Base-by-base conservation (phyloP, 1,140 invertebrate genomes). In the Mercenaria mercenaria region DNA sequence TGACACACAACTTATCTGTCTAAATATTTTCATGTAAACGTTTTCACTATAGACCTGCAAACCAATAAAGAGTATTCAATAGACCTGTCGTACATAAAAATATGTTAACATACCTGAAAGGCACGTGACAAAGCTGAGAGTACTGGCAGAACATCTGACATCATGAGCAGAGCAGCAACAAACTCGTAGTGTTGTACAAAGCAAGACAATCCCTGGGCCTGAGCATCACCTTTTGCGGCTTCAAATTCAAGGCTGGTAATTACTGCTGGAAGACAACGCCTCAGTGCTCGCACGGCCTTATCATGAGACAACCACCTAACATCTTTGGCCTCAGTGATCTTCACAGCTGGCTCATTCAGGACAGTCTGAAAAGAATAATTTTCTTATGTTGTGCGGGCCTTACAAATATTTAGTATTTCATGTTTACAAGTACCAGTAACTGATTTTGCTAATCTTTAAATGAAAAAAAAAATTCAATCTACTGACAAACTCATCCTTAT, bases 261-360 rank as follows among this genome's bases (percentile, higher is more conserved):
- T 2, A 72, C 11, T 2, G 67, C 6, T 41, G 67, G 67, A 6
- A 72, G 67, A 34, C 67, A 32, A 11, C 10, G 15, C 39, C 67
- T 18, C 2, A 72, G 10, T 18, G 67, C 29, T 20, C 11, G 6
- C 15, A 34, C 29, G 32, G 67, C 67, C 32, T 72, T 72, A 23
- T 72, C 39, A 41, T 72, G 67, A 18, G 67, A 34, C 67, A 72
- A 72, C 67, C 29, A 72, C 29, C 67, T 11, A 34, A 56, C 69
- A 50, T 76, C 23, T 72, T 82, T n/a, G 47, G 34, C 23, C 26
- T 32, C 18, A 1, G 18, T 64, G 1, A 47, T n/a, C 50, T 37
- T 79, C 37, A 88, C n/a, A n/a, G n/a, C n/a, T n/a, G n/a, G n/a
- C n/a, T n/a, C n/a, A n/a, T n/a, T n/a, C n/a, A n/a, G n/a, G n/a